Percentiles rank a stretch among this genome's conserved stretches.
These are phyloP conservation scores for Meriones unguiculatus DNA, from an alignment of 2,113 vertebrate genomes.

Conservation along the genomic window DNA sequence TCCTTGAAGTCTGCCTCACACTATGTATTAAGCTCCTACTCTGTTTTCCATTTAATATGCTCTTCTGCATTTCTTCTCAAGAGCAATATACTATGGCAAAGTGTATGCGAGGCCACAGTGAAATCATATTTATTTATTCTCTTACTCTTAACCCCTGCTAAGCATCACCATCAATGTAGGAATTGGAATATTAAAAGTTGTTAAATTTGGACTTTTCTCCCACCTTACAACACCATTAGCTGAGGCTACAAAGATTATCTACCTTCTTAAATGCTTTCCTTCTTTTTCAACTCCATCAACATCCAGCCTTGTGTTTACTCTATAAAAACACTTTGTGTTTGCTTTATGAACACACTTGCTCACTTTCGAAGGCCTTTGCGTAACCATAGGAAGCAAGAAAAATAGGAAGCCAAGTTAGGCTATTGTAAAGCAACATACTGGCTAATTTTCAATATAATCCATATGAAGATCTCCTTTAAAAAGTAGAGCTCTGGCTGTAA, in stretches of 20 bases:
- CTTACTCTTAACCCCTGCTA: background rate
- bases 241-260: background rate
- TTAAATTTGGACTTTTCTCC: background rate
- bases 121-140: slow-evolving; percentile 1
- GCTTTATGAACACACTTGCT: slow-evolving; percentile 43
- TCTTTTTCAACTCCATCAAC: background rate
- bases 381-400: slow-evolving; percentile 48
- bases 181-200: background rate
- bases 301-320: slow-evolving; percentile 33
- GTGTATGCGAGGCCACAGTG: background rate
- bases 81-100: background rate
- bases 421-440: slow-evolving; percentile 42
- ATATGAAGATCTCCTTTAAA: slow-evolving; percentile 20
- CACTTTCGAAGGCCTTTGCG: background rate
- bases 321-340: slow-evolving; percentile 27
- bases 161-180: background rate
- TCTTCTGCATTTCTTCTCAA: slow-evolving; percentile 8
- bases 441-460: slow-evolving; percentile 13
- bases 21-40: background rate
- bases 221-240: background rate
- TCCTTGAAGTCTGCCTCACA: background rate
- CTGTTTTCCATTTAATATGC: background rate
- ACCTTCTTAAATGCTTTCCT: slow-evolving; percentile 7
- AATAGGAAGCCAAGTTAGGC: background rate
- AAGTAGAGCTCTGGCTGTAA: background rate